Percentiles rank a stretch among this genome's conserved stretches.
Conservation (phyloP, 1,140 invertebrate genomes). For the Leptinotarsa texana region DNA sequence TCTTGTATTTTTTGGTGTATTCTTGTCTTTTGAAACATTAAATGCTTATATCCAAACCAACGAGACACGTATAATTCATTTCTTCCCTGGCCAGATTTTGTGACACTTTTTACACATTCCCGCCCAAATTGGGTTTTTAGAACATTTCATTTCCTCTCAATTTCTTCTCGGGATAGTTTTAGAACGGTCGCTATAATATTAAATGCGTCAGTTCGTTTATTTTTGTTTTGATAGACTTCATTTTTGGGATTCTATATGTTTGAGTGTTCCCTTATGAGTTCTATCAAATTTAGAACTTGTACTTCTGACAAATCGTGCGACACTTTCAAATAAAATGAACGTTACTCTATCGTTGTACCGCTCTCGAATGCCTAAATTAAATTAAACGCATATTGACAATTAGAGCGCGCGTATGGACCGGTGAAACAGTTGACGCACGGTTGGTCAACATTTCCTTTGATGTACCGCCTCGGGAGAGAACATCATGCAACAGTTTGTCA, state of each 20-base stretch:
- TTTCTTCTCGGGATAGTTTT: constrained; percentile 11
- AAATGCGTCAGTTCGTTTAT: constrained; percentile 17
- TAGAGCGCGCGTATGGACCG: not conserved
- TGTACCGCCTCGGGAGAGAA: not conserved
- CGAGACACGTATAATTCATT: constrained; percentile 18
- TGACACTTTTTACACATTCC: constrained; percentile 12
- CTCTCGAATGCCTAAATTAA: no score
- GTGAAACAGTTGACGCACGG: not conserved
- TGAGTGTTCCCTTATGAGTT: not conserved
- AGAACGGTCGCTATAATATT: constrained; percentile 7
- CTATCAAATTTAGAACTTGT: constrained; percentile 10
- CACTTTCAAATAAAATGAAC: not conserved
- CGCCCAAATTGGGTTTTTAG: constrained; percentile 4
- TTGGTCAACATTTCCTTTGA: constrained; percentile 17
- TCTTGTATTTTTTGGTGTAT: constrained; percentile 10
- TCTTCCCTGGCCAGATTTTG: constrained; percentile 14
- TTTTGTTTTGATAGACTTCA: constrained; percentile 16
- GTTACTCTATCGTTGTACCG: no score
- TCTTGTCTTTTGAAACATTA: constrained; percentile 18
- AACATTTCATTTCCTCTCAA: constrained; percentile 11
- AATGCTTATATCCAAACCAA: constrained; percentile 20
- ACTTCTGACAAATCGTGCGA: constrained; percentile 11
- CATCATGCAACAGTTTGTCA: not conserved
- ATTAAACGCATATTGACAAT: no score
- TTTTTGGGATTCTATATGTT: constrained; percentile 18